These are phyloP conservation scores for Frieseomelitta varia DNA, from an alignment of 1,140 invertebrate genomes.

Conservation along the genomic window DNA sequence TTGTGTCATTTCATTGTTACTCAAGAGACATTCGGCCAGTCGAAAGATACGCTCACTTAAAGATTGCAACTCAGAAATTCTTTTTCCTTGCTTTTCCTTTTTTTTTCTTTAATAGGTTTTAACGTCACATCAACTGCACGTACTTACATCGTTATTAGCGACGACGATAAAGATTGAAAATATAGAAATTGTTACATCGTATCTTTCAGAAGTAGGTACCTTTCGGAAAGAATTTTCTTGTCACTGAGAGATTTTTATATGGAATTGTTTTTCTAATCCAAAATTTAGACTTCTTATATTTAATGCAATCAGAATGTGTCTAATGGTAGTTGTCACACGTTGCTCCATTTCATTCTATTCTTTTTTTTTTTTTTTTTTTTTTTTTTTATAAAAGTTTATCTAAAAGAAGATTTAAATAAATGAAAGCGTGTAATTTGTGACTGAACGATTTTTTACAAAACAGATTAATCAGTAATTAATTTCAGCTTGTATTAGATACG, in stretches of 20 bases:
- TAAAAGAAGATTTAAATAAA: background rate
- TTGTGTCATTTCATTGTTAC: slow-evolving; percentile 10
- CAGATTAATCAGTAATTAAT: slow-evolving; percentile 42
- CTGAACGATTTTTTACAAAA: background rate
- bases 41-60: background rate
- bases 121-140: background rate
- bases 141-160: background rate
- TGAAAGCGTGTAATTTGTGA: background rate
- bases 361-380: no score
- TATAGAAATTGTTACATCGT: background rate
- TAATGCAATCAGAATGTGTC: background rate
- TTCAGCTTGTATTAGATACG: slow-evolving; percentile 9
- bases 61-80: background rate
- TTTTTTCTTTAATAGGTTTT: background rate
- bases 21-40: background rate
- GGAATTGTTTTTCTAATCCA: background rate
- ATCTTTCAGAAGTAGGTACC: background rate
- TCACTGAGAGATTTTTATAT: background rate
- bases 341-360: background rate
- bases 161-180: background rate
- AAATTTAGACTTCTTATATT: background rate
- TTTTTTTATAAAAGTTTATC: background rate
- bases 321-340: no score
- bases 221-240: no score
- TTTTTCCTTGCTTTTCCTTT: background rate